Conservation (phyloP, 2,888 invertebrate genomes). For the Lasius platythorax region DNA sequence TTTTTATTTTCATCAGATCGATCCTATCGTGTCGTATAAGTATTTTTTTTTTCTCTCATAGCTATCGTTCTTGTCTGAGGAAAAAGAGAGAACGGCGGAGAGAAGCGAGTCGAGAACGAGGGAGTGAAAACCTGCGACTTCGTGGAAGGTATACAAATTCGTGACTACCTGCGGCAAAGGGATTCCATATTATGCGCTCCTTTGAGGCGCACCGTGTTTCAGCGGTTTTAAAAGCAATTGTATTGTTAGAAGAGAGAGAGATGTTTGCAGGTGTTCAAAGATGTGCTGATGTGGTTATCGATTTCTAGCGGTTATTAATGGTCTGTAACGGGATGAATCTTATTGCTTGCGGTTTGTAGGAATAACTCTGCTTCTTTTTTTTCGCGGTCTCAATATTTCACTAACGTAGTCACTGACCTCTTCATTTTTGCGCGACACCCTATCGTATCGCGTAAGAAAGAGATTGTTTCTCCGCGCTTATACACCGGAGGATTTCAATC, state of each 20-base stretch:
- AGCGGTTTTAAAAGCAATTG: constrained; percentile 47
- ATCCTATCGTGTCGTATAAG: constrained; percentile 16
- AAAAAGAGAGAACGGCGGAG: not conserved
- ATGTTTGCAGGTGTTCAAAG: constrained; percentile 46
- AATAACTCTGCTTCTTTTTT: not conserved
- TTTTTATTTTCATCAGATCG: constrained; percentile 48
- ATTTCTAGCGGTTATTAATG: constrained; percentile 57
- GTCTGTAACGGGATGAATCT: constrained; percentile 22
- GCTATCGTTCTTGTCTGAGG: constrained; percentile 2
- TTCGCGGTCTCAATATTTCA: constrained; percentile 25
- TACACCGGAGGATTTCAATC: constrained; percentile 34
- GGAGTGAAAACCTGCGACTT: constrained; percentile 50
- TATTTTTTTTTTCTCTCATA: not conserved
- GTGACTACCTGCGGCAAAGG: constrained; percentile 69
- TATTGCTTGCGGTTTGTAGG: not conserved
- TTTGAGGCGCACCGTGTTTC: constrained; percentile 40
- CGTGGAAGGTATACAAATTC: constrained; percentile 67
- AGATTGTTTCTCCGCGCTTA: constrained; percentile 17
- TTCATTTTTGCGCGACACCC: constrained; percentile 31
- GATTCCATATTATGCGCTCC: constrained; percentile 57
- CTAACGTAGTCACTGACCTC: constrained; percentile 14
- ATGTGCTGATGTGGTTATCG: constrained; percentile 56
- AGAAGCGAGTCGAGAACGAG: constrained; percentile 8
- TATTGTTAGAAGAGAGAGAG: constrained; percentile 31
- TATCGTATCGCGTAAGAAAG: constrained; percentile 41